Evolutionary conservation across 2,113 vertebrate genomes (phyloP).

Genomic region (Pardalotus punctatus): DNA sequence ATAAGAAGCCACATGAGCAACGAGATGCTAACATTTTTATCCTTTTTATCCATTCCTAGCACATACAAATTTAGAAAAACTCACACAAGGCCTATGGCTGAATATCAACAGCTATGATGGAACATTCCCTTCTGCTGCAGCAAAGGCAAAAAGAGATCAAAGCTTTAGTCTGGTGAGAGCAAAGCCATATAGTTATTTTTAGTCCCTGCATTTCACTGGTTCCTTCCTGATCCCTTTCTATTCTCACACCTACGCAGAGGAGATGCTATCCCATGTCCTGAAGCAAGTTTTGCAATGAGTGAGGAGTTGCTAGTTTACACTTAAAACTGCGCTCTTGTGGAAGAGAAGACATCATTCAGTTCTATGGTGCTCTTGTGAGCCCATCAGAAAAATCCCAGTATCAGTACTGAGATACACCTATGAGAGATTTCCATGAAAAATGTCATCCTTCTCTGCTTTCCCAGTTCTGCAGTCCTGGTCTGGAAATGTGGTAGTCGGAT

Average conservation of each 20-base stretch:
- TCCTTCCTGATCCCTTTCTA: background rate
- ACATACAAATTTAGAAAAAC: background rate
- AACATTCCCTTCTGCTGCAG: background rate
- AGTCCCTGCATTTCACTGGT: background rate
- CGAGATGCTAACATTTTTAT: background rate
- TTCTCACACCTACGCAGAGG: background rate
- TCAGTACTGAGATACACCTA: fast-evolving
- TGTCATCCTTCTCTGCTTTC: background rate
- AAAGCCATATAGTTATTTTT: background rate
- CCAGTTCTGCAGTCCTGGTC: background rate
- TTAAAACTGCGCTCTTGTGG: fast-evolving
- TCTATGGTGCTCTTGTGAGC: background rate
- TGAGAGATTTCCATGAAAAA: background rate
- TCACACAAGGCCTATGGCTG: background rate
- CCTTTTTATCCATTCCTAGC: background rate
- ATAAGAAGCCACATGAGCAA: background rate
- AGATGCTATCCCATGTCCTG: background rate
- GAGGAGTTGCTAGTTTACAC: background rate
- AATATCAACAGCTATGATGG: background rate
- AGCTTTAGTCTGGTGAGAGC: background rate
- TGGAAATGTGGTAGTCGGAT: background rate
- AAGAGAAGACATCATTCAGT: background rate
- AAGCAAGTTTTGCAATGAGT: background rate
- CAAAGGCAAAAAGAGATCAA: background rate
- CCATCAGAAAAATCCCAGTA: background rate